Conservation (phyloP, 2,888 invertebrate species). For the Eretmocerus hayati region DNA sequence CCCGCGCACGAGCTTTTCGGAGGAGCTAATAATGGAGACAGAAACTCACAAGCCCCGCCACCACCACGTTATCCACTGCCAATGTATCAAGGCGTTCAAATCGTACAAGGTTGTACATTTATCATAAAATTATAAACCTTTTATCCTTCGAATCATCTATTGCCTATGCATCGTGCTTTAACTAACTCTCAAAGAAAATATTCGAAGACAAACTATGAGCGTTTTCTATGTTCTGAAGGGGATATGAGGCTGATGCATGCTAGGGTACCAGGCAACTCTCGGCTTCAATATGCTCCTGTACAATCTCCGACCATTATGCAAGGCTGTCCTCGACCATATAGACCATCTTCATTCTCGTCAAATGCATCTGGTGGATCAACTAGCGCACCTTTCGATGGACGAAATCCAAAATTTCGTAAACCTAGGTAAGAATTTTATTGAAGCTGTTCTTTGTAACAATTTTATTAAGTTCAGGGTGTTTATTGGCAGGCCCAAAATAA, state of each 20-base stretch:
- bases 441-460: background rate
- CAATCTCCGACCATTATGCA: constrained; percentile 44
- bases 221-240: too few species aligned
- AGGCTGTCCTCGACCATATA: constrained; percentile 40
- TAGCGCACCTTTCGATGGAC: constrained; percentile 39
- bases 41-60: constrained; percentile 40
- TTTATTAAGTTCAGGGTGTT: too few species aligned
- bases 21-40: constrained; percentile 38
- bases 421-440: constrained; percentile 32
- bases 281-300: constrained; percentile 41
- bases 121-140: too few species aligned
- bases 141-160: too few species aligned
- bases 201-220: too few species aligned
- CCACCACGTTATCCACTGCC: constrained; percentile 45
- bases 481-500: constrained; percentile 40
- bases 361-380: constrained; percentile 40
- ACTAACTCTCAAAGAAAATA: too few species aligned
- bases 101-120: constrained; percentile 37
- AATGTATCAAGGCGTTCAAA: constrained; percentile 45
- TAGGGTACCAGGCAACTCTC: constrained; percentile 39
- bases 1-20: constrained; percentile 42
- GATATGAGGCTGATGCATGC: constrained; percentile 45
- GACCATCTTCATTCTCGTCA: constrained; percentile 41
- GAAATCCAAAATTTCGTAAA: constrained; percentile 42
- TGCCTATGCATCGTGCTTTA: too few species aligned